phyloP scores from a whole-genome alignment of 2,113 vertebrate species.

The Mugil cephalus region DNA sequence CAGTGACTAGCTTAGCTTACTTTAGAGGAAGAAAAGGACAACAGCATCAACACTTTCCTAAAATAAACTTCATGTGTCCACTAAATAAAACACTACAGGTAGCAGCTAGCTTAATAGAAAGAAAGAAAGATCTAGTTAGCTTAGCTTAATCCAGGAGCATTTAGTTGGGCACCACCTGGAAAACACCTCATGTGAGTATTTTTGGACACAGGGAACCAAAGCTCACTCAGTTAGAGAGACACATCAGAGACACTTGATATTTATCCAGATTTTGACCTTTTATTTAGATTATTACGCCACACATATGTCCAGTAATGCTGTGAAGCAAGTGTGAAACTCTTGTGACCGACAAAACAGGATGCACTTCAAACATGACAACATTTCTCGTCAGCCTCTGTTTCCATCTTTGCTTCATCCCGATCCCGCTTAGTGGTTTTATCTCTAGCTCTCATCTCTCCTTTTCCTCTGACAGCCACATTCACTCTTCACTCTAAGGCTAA shows the following conservation, averaged over 20 bases:
- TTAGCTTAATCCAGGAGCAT: too few relatives aligned
- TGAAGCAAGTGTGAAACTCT: constrained; percentile 21
- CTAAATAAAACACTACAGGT: too few relatives aligned
- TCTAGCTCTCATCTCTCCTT: constrained; percentile 25
- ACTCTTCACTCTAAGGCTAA: constrained; percentile 59
- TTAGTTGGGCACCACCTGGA: too few relatives aligned
- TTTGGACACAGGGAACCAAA: too few relatives aligned
- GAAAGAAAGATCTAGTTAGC: too few relatives aligned
- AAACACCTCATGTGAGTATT: too few relatives aligned
- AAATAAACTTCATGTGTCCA: too few relatives aligned
- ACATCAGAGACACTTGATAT: neutral
- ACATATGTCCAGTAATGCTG: neutral
- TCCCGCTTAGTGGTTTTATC: constrained; percentile 18
- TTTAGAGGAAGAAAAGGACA: too few relatives aligned
- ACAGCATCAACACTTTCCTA: too few relatives aligned
- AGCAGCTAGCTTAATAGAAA: too few relatives aligned
- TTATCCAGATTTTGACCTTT: neutral
- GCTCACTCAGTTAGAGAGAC: too few relatives aligned
- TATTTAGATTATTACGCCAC: neutral
- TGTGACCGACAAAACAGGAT: neutral
- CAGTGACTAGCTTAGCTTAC: too few relatives aligned
- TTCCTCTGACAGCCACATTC: constrained; percentile 29
- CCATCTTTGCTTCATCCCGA: constrained; percentile 14
- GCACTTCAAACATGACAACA: constrained; percentile 33
- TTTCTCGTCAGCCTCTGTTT: constrained; percentile 25